phyloP scores from a whole-genome alignment of 2,113 vertebrate species.

The Austrofundulus limnaeus region DNA sequence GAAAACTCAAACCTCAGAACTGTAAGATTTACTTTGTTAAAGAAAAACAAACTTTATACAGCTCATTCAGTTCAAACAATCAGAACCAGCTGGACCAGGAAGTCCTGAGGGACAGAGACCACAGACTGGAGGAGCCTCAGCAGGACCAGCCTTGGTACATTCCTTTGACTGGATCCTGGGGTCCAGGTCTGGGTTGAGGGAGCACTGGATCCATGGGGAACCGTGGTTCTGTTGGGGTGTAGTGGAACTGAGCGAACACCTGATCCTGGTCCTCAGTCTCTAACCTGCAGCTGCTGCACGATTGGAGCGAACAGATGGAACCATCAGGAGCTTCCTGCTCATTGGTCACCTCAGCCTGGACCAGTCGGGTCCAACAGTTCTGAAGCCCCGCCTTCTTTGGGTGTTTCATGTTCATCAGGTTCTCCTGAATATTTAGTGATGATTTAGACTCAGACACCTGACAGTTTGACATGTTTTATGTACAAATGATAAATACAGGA shows the following conservation, averaged over 20 bases:
- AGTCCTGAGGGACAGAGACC: too few relatives aligned
- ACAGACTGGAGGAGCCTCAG: too few relatives aligned
- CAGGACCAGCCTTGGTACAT: background rate
- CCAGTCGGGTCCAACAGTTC: too few relatives aligned
- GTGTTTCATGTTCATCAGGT: too few relatives aligned
- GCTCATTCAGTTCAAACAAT: too few relatives aligned
- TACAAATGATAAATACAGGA: conserved; percentile 58
- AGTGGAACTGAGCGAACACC: conserved; percentile 1
- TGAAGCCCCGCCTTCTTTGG: too few relatives aligned
- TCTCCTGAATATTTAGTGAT: too few relatives aligned
- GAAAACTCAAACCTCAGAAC: too few relatives aligned
- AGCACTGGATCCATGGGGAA: background rate
- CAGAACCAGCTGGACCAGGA: too few relatives aligned
- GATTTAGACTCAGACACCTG: conserved; percentile 6
- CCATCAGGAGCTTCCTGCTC: background rate
- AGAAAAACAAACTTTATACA: too few relatives aligned
- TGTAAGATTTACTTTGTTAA: too few relatives aligned
- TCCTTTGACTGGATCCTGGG: background rate
- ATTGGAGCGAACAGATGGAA: background rate
- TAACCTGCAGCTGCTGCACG: conserved; percentile 5
- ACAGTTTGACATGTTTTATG: conserved; percentile 42
- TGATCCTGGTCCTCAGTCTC: background rate
- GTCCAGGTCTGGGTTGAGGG: background rate
- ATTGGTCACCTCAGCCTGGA: background rate
- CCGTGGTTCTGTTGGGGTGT: background rate